Evolutionary conservation across 2,888 invertebrate species (phyloP).

Genomic region (Morpho deidamia): DNA sequence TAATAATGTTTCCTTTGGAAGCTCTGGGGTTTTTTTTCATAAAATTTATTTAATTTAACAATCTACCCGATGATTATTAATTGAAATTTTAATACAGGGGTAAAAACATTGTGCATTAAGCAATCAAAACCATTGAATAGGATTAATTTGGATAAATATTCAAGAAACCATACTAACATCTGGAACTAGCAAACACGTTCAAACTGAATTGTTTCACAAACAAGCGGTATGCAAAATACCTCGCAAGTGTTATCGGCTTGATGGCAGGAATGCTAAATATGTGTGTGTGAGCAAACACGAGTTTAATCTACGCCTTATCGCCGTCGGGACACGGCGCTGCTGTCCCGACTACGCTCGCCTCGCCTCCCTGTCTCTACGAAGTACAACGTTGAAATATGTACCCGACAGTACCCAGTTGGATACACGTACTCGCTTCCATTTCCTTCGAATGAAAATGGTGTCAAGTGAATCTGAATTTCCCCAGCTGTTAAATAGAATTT

Average conservation of each 20-base stretch:
- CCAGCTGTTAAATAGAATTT: conserved; percentile 28
- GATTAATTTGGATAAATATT: conserved; percentile 16
- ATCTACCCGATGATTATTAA: too few species aligned
- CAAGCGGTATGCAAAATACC: conserved; percentile 65
- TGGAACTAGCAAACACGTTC: conserved; percentile 45
- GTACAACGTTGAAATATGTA: conserved; percentile 12
- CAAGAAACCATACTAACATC: conserved; percentile 23
- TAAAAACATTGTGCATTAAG: neutral
- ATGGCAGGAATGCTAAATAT: conserved; percentile 65
- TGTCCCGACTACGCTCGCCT: conserved; percentile 24
- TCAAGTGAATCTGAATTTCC: conserved; percentile 41
- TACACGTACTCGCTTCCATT: conserved; percentile 29
- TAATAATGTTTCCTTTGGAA: too few species aligned
- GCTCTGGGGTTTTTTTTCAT: too few species aligned
- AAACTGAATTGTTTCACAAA: conserved; percentile 64
- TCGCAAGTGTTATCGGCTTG: conserved; percentile 51
- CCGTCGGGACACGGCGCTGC: conserved; percentile 34
- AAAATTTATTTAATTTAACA: too few species aligned
- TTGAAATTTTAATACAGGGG: too few species aligned
- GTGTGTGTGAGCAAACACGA: conserved; percentile 63
- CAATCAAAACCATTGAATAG: conserved; percentile 5
- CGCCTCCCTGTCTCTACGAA: conserved; percentile 12
- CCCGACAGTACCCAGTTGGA: conserved; percentile 12
- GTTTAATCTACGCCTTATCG: conserved; percentile 74
- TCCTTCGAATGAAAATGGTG: conserved; percentile 35